Conservation (phyloP, 2,113 vertebrate genomes). For the Heterocephalus glaber region DNA sequence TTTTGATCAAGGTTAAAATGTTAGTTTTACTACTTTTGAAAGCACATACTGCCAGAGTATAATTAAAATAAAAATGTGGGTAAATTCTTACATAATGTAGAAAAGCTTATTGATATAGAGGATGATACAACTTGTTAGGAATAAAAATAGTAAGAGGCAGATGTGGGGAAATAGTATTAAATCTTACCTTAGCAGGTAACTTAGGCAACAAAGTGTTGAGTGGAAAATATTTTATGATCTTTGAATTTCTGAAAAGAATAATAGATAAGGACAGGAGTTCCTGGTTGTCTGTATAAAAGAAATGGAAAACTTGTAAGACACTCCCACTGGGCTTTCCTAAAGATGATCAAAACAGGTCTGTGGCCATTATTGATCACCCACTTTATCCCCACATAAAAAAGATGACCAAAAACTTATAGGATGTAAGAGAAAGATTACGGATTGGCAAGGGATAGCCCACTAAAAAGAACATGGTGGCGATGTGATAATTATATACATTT, state of each 20-base stretch:
- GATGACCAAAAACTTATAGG: background rate
- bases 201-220: background rate
- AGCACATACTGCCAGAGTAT: background rate
- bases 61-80: background rate
- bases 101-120: background rate
- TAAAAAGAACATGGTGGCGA: background rate
- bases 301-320: background rate
- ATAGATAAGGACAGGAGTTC: background rate
- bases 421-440: background rate
- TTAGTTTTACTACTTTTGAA: background rate
- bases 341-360: background rate
- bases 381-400: background rate
- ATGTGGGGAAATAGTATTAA: background rate
- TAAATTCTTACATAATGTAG: background rate
- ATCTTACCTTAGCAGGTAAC: background rate
- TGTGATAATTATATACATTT: background rate
- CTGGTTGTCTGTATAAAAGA: background rate
- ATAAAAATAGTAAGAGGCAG: background rate
- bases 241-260: background rate
- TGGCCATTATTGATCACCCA: background rate
- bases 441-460: background rate
- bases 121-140: background rate
- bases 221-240: background rate
- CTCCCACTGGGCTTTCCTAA: background rate
- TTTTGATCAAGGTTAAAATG: constrained; percentile 8